phyloP scores from a whole-genome alignment of 2,888 invertebrate species.

The Imbricaverruca yamaguchii region DNA sequence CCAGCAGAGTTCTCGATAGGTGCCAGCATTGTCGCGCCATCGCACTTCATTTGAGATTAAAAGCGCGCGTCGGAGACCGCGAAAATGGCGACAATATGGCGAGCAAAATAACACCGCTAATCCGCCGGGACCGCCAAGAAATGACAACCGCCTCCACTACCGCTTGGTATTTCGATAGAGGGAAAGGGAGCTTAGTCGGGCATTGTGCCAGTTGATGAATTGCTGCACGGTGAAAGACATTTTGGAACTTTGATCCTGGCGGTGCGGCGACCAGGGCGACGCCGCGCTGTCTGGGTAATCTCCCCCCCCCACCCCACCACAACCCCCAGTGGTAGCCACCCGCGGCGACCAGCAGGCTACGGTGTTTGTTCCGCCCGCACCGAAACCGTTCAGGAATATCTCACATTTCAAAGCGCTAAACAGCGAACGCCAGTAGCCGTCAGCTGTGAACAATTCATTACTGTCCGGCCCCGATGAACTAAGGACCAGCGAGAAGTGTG shows the following conservation, averaged over 20 bases:
- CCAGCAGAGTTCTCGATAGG: no score
- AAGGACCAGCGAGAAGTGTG: not conserved
- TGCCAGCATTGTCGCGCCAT: no score
- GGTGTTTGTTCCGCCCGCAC: not conserved
- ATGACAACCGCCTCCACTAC: not conserved
- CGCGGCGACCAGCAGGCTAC: not conserved
- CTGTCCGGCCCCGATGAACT: not conserved
- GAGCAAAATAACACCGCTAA: not conserved
- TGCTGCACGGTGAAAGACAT: not conserved
- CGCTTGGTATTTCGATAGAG: not conserved
- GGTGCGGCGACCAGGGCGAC: not conserved
- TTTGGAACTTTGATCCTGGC: not conserved
- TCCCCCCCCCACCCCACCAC: not conserved
- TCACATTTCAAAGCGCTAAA: not conserved
- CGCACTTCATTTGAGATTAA: slow-evolving; percentile 21
- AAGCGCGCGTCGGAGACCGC: not conserved
- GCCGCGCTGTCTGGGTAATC: slow-evolving; percentile 16
- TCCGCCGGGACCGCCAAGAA: not conserved
- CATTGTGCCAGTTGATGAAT: not conserved
- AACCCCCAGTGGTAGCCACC: not conserved
- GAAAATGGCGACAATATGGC: not conserved
- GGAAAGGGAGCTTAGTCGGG: not conserved
- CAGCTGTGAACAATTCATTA: slow-evolving; percentile 3
- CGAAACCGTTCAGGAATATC: not conserved
- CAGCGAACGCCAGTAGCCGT: not conserved